These are phyloP conservation scores for Pseudorhiza aurosa DNA, from an alignment of 30 jellyfish, hydroid and myxozoan genomes.

Conservation along the genomic window DNA sequence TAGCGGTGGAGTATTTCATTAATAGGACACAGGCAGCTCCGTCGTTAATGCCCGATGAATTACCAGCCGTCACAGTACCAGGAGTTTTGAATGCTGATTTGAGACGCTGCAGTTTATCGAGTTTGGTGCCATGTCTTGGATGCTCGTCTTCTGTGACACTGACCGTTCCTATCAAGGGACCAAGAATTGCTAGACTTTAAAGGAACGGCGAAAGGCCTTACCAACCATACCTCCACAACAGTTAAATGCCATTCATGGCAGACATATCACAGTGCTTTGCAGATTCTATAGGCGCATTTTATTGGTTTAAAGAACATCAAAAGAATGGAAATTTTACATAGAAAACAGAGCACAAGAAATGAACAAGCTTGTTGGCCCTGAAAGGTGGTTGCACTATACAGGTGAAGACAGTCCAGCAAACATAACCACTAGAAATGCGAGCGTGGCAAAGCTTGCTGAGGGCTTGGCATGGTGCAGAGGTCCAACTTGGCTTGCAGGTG, in stretches of 20 bases:
- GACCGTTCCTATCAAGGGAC: slow-evolving; percentile 52
- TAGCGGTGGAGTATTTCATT: slow-evolving; percentile 48
- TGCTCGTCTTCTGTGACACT: slow-evolving; percentile 62
- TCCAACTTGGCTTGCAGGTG: neutral
- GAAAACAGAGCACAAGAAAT: slow-evolving; percentile 32
- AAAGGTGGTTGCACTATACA: slow-evolving; percentile 29
- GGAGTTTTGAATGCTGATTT: slow-evolving; percentile 79
- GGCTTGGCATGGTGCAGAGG: slow-evolving; percentile 13
- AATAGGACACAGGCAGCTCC: slow-evolving; percentile 97
- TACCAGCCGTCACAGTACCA: slow-evolving; percentile 98
- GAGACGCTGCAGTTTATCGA: slow-evolving; percentile 45
- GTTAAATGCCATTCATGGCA: no score
- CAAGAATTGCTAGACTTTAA: no score
- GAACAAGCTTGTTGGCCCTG: neutral
- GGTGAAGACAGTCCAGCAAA: slow-evolving; percentile 56
- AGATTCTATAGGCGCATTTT: slow-evolving; percentile 13
- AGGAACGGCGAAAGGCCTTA: no score
- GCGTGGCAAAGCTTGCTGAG: slow-evolving; percentile 5
- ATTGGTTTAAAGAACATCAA: slow-evolving; percentile 11
- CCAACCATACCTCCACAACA: no score
- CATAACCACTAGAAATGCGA: slow-evolving; percentile 28
- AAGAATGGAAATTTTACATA: slow-evolving; percentile 25
- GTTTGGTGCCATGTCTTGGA: slow-evolving; percentile 82
- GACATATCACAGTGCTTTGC: slow-evolving; percentile 9
- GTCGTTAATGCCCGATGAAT: slow-evolving; percentile 91